Conservation (phyloP, 2,888 invertebrate genomes). For the Cactoblastis cactorum region DNA sequence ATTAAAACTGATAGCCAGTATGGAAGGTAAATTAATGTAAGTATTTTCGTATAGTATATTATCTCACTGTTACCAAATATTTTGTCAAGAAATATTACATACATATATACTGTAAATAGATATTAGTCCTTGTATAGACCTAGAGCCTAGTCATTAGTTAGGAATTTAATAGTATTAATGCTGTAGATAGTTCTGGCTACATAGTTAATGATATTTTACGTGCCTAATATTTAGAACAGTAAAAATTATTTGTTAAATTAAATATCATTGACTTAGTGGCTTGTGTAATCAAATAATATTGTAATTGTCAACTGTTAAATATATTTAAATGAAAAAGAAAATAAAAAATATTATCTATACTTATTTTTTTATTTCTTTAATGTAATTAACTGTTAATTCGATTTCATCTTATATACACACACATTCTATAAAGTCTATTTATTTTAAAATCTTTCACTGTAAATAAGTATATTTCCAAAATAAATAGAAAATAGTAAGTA, state of each 20-base stretch:
- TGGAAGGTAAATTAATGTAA: constrained; percentile 50
- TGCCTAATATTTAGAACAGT: constrained; percentile 1
- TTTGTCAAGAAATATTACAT: constrained; percentile 63
- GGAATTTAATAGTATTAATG: constrained; percentile 53
- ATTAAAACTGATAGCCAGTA: constrained; percentile 61
- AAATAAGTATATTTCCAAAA: too few species aligned
- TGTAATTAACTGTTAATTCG: too few species aligned
- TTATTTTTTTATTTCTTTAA: constrained; percentile 27
- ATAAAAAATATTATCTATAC: constrained; percentile 50
- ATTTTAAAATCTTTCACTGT: too few species aligned
- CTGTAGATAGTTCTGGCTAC: constrained; percentile 30
- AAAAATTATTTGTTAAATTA: constrained; percentile 10
- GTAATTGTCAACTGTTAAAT: constrained; percentile 56
- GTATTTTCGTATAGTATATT: constrained; percentile 74
- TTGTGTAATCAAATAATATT: constrained; percentile 41
- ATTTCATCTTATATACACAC: neutral
- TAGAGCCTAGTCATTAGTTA: constrained; percentile 73
- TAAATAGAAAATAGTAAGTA: too few species aligned
- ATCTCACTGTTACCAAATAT: constrained; percentile 79
- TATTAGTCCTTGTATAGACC: constrained; percentile 59
- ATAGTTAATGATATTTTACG: constrained; percentile 32
- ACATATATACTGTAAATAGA: constrained; percentile 42
- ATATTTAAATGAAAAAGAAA: constrained; percentile 58
- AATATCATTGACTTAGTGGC: constrained; percentile 37
- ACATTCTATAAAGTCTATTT: neutral